Evolutionary conservation across 2,888 invertebrate genomes (phyloP), one percentile per base, ranked within the genome.

Genomic region (Campoplex capitator): DNA sequence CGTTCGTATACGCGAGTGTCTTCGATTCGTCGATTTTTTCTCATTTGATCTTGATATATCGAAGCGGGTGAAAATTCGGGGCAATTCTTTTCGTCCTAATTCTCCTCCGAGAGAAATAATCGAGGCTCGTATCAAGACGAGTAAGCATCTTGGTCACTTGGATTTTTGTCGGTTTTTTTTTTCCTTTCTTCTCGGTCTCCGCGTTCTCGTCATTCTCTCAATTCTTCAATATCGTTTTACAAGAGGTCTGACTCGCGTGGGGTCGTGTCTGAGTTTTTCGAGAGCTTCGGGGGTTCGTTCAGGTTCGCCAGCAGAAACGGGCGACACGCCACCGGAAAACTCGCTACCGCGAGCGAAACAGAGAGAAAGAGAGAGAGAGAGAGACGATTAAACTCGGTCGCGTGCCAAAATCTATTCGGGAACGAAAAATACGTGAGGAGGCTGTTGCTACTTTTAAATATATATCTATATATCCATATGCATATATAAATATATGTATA

Each of bases 361-460:
- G 58, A 79, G 79, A 75, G 62, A 71, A 23, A 18, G 51, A 79
- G 79, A 75, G 62, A 71, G 32, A 16, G 58, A 74, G 65, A 42
- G 78, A 65, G 58, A 76, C 75, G 83, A 65, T 54, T 56, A 70
- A 80, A 84, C 82, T 76, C 71, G 86, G 77, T 70, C 77, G 77
- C 83, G 83, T 86, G 86, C 86, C 86, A 86, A 86, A 83, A 86
- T 86, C 86, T 86, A 86, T 86, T 86, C 84, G 83, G 79, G 83
- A 86, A 86, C 86, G 86, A 80, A 80, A 86, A 77, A 83, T 68
- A 73, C 58, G 71, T 38, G 83, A 77, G 75, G 73, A 85, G 83
- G 54, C 76, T 70, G 83, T 80, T 79, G 86, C 79, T 84, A 80
- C 76, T 86, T 80, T 68, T 80, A 73, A 68, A 78, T 65, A 65